A percentile compares a stretch with the other conserved stretches of the same genome.
phyloP scores from a whole-genome alignment of 2,888 invertebrate genomes.

The Mimas tiliae region DNA sequence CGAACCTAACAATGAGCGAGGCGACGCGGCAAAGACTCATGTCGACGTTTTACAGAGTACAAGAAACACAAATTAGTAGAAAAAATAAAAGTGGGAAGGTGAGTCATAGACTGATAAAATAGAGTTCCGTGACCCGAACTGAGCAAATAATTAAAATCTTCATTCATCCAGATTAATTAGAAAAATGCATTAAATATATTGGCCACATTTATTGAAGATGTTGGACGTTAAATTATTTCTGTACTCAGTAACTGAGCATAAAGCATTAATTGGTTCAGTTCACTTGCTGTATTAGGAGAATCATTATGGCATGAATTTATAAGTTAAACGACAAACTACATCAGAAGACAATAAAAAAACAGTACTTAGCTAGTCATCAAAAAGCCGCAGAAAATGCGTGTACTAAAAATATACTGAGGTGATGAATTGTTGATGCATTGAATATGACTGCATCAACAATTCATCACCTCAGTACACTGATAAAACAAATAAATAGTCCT shows the following conservation, averaged over 20 bases:
- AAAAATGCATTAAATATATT: no score
- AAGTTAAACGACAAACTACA: no score
- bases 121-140: background rate
- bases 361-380: background rate
- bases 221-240: no score
- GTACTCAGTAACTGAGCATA: no score
- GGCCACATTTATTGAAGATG: no score
- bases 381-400: background rate
- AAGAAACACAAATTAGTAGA: conserved; percentile 22
- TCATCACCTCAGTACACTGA: no score
- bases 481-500: background rate
- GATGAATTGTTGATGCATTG: background rate
- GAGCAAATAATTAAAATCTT: background rate
- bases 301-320: no score
- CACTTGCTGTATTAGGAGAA: no score
- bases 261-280: no score
- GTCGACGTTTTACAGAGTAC: background rate
- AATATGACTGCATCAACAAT: background rate
- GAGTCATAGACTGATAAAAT: conserved; percentile 7
- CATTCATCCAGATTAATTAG: background rate
- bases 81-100: conserved; percentile 19
- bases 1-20: conserved; percentile 7
- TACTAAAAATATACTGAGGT: background rate
- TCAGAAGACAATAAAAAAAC: background rate
- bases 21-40: conserved; percentile 10